These are phyloP conservation scores for Cephalopterus ornatus DNA, from an alignment of 2,113 vertebrate genomes.

Conservation along the genomic window DNA sequence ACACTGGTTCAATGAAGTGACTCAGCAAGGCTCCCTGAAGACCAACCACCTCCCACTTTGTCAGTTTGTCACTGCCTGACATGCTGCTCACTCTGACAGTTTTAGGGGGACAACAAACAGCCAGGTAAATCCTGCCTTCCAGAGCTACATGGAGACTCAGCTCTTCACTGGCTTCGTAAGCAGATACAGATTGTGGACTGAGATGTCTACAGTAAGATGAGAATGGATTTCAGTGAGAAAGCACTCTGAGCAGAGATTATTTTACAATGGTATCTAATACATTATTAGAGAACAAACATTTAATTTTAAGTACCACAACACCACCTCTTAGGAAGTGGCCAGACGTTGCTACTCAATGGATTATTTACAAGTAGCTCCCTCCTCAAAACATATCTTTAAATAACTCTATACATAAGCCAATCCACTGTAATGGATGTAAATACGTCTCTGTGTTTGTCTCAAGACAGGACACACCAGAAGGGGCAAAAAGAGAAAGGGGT, in stretches of 20 bases:
- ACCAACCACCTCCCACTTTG: constrained; percentile 92
- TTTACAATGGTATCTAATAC: background rate
- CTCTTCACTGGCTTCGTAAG: constrained; percentile 84
- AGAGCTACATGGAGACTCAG: constrained; percentile 86
- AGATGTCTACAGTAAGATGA: constrained; percentile 71
- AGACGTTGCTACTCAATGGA: background rate
- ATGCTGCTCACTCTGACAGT: constrained; percentile 80
- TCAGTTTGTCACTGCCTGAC: constrained; percentile 91
- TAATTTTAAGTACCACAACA: background rate
- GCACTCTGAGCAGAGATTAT: background rate
- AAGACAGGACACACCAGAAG: background rate
- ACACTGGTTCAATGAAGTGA: constrained; percentile 92
- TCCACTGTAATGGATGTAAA: background rate
- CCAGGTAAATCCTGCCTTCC: constrained; percentile 87
- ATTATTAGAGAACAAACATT: background rate
- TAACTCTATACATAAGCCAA: background rate
- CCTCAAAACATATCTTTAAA: background rate
- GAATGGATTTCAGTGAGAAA: background rate
- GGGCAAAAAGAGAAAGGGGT: background rate
- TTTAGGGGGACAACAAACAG: constrained; percentile 75
- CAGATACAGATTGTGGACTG: constrained; percentile 81
- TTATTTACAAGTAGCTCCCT: background rate
- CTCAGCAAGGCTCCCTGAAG: constrained; percentile 92
- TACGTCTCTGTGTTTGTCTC: background rate
- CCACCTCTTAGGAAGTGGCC: fast-evolving